Base-by-base conservation (phyloP, 2,888 invertebrate species). In the Stenchaetothrips biformis region DNA sequence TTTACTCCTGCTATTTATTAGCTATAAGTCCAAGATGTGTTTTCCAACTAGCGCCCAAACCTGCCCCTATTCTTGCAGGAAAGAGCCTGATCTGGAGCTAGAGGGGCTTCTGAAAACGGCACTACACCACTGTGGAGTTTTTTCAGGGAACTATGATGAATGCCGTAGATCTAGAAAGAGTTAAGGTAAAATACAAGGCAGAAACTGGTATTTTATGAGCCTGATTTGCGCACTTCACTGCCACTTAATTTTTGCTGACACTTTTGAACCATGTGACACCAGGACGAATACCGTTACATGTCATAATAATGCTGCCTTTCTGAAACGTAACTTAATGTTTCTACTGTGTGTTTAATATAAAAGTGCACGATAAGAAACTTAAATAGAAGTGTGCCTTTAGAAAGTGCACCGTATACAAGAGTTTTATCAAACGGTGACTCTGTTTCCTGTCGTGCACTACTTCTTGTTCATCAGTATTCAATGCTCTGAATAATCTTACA, bases 101-200 rank as follows among this genome's bases (percentile, higher is more conserved):
- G 99, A 99, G 90, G 99, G 99, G 89, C 93, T 99, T 87, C 96
- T 99, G 90, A 99, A 99, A 99, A 91, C 94, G 99, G 88, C 99
- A 99, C 93, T 99, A 99, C 93, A 99, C 99, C 87, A 99, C 99
- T 89, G 99, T 98, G 92, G 97, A 98, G 93, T 99, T 99, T 94
- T 99, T 99, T 95, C 99, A 99, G 93, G 99, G 99, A 90, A 98
- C 98, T 89, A 99, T 99, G 92, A 99, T 99, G 99, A 99, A 99
- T 91, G 98, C 99, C 87, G 97, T 99, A 91, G 99, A 99, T 92
- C 94, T 99, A 93, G 97, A 98, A 89, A 92, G 99, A 90, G 99
- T 99, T 91, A 99, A 99, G 96, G 97, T 97, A 95, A 85, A 74
- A 11, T 11, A 21, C 67, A 74, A 25, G 67, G 21, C 21, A 74